Evolutionary conservation across 2,113 vertebrate genomes (phyloP), one percentile per base, ranked within the genome.

Genomic region (Stigmatopora nigra): DNA sequence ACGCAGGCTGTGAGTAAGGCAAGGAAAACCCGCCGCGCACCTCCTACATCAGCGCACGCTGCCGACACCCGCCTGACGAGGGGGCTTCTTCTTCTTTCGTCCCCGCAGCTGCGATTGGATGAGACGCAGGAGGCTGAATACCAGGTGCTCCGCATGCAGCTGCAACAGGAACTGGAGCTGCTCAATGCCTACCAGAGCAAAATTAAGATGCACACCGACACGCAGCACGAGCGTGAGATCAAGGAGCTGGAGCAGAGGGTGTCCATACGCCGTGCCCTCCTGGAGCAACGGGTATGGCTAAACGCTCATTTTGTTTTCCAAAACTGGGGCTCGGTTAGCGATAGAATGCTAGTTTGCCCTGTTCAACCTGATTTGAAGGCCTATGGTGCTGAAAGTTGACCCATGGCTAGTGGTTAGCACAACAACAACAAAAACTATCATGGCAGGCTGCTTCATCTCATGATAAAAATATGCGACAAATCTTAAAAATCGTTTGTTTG

Each of bases 151-250:
- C 79, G 92, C 55, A 93, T 94, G 90, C 94, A 95, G 86, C 91
- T 95, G 78, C 94, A 96, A 67, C 93, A 96, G 80, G 94, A 96
- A 75, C 86, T 96, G 56, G 94, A 96, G 81, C 88, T 96, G 68
- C 93, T 96, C 9, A 95, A 94, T 12, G 94, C 94, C 45, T 96
- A 96, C 70, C 94, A 96, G 90, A 95, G 93, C 82, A 96, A 96
- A 78, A 96, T 96, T 88, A 95, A 96, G 89, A 95, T 95, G 76
- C 94, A 95, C 82, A 95, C 93, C 0, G 94, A 95, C 76, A 87
- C 91, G 0, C 93, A 94, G 77, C 94, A 96, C 0, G 93, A 95
- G 77, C 73, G 93, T 0, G 94, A 96, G 85, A 83, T 86, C 5
- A 92, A 93, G 78, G 93, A 96, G 74, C 91, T 95, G 86, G 93